Conservation (phyloP, 2,888 invertebrate species). For the Lasioglossum figueresi region DNA sequence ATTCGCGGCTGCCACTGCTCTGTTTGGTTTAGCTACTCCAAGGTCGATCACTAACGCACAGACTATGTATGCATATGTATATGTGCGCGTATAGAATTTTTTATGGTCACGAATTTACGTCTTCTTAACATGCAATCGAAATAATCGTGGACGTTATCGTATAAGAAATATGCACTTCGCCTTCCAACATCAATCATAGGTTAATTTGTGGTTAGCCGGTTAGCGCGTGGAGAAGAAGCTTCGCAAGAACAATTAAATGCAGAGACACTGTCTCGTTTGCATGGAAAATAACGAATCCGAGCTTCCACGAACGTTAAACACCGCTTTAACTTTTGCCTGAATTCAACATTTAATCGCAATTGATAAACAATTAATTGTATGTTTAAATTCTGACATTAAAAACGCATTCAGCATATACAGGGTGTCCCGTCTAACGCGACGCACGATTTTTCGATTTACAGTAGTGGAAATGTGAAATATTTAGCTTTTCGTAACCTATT, state of each 20-base stretch:
- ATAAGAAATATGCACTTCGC: slow-evolving; percentile 10
- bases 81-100: too few species aligned
- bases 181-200: slow-evolving; percentile 4
- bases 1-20: neutral
- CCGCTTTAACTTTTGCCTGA: neutral
- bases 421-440: too few species aligned
- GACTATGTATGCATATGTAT: too few species aligned
- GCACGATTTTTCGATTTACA: too few species aligned
- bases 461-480: too few species aligned
- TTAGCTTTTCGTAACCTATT: too few species aligned
- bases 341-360: too few species aligned
- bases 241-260: neutral
- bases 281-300: neutral
- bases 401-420: too few species aligned
- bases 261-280: neutral
- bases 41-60: neutral
- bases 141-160: neutral
- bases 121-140: slow-evolving; percentile 16
- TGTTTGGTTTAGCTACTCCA: neutral
- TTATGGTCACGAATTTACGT: neutral
- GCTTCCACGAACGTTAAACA: neutral
- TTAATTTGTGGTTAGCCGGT: slow-evolving; percentile 6
- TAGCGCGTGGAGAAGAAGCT: neutral
- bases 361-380: too few species aligned
- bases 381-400: too few species aligned